Conservation (phyloP, 2,888 invertebrate species). For the Macroteleia sp. region DNA sequence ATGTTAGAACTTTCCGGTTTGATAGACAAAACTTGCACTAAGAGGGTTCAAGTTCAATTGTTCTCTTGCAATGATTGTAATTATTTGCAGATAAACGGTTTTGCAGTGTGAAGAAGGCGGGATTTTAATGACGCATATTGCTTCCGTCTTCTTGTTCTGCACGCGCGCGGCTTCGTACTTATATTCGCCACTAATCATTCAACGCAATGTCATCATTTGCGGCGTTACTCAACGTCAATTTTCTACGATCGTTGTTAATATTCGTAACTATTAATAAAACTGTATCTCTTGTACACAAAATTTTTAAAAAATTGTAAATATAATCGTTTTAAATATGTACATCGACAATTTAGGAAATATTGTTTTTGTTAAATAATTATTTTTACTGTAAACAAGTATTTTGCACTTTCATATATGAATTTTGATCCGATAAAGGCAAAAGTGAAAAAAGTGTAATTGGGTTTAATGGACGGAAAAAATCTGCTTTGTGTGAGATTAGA, state of each 20-base stretch:
- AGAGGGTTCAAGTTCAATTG: slow-evolving; percentile 32
- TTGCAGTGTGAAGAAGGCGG: slow-evolving; percentile 52
- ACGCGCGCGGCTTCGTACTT: slow-evolving; percentile 49
- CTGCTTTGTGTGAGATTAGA: slow-evolving; percentile 2
- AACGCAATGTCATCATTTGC: slow-evolving; percentile 76
- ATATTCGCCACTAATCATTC: slow-evolving; percentile 73
- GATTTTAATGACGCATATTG: slow-evolving; percentile 50
- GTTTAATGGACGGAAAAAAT: slow-evolving; percentile 21
- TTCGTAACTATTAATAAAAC: slow-evolving; percentile 15
- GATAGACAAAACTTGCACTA: slow-evolving; percentile 17
- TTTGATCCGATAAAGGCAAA: not conserved
- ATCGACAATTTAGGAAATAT: too few species aligned
- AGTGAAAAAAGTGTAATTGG: slow-evolving; percentile 10
- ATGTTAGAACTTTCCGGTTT: slow-evolving; percentile 39
- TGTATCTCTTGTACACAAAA: slow-evolving; percentile 26
- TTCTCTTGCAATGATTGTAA: slow-evolving; percentile 31
- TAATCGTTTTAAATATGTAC: too few species aligned
- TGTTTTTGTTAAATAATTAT: not conserved
- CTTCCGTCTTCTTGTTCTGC: slow-evolving; percentile 55
- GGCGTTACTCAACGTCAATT: slow-evolving; percentile 18
- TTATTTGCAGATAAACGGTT: slow-evolving; percentile 44
- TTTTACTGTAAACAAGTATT: slow-evolving; percentile 7
- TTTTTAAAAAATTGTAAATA: too few species aligned
- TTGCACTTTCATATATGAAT: slow-evolving; percentile 14
- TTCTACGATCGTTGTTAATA: slow-evolving; percentile 12